Base-by-base conservation (phyloP, 2,888 invertebrate species). In the Nasonia oneida region DNA sequence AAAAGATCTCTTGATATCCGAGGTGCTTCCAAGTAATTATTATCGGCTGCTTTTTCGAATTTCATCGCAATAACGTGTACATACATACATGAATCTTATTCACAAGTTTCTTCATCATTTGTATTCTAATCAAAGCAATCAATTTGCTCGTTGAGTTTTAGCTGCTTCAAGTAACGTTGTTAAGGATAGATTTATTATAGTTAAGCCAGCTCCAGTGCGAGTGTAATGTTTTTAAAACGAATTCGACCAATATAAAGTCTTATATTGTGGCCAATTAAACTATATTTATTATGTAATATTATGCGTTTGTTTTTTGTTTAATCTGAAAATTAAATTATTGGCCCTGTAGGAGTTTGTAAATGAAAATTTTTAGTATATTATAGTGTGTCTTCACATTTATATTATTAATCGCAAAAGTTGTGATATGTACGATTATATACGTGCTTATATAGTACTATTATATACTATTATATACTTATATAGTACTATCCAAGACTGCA, bases 401-500 rank as follows among this genome's bases (percentile, higher is more conserved):
- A 86, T 85, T 87, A 86, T 84, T 81, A 85, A 84, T 82, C 71
- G 83, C 83, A 82, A 87, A 87, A 85, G 82, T 88, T 88, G 87
- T 88, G 88, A 89, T 89, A 78, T 78, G 70, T 77, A 88, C 29
- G 29, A 29, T 29, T 29, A 1, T 29, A 29, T 29, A 29, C 61
- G 76, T 88, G 88, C 87, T 87, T 83, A 29, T 29, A 1, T 29
- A 87, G 88, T 87, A 87, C 86, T 87, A 88, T 78, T 89, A 23
- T 23, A 23, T 23, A 23, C 23, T 23, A 29, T 29, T 29, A 1
- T 29, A 29, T 29, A 29, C 61, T 87, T 83, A 29, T 29, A 1
- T 29, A 87, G 88, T 87, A 87, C 86, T 87, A 87, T 88, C 8
- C 81, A 79, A 83, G 87, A 88, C 87, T 88, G 85, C 84, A 88